These are phyloP conservation scores for Punctoribates punctum DNA, from an alignment of 2,888 invertebrate species.

Conservation along the genomic window DNA sequence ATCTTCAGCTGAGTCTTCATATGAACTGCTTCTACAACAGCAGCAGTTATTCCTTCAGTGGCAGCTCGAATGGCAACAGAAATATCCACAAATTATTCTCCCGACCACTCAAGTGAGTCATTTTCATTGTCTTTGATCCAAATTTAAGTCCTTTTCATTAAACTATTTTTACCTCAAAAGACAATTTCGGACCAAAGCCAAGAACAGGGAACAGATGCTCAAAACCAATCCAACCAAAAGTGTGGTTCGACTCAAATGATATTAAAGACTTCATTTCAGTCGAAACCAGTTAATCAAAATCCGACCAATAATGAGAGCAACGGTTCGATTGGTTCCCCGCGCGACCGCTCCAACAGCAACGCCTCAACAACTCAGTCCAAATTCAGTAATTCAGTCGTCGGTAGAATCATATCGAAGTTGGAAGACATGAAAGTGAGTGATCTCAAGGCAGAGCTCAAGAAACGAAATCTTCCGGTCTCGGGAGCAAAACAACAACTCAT, in stretches of 20 bases:
- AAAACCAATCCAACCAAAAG: not conserved
- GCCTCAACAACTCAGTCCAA: slow-evolving; percentile 6
- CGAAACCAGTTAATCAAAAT: slow-evolving; percentile 6
- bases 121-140: too few relatives aligned
- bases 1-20: slow-evolving; percentile 67
- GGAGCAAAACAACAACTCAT: slow-evolving; percentile 93
- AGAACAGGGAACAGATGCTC: slow-evolving; percentile 36
- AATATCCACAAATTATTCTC: slow-evolving; percentile 73
- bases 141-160: not conserved
- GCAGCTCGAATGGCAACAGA: slow-evolving; percentile 63
- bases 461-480: slow-evolving; percentile 87
- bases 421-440: slow-evolving; percentile 97
- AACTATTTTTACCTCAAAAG: slow-evolving; percentile 11
- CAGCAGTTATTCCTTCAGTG: slow-evolving; percentile 87
- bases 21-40: slow-evolving; percentile 85
- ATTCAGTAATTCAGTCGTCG: slow-evolving; percentile 11
- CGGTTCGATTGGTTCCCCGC: not conserved
- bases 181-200: slow-evolving; percentile 36
- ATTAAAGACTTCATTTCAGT: slow-evolving; percentile 10
- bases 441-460: slow-evolving; percentile 86
- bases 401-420: slow-evolving; percentile 59
- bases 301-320: slow-evolving; percentile 26
- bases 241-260: not conserved
- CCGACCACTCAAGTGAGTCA: slow-evolving; percentile 59
- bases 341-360: slow-evolving; percentile 28